phyloP scores from a whole-genome alignment of 2,113 vertebrate species.

The Urocitellus parryii region DNA sequence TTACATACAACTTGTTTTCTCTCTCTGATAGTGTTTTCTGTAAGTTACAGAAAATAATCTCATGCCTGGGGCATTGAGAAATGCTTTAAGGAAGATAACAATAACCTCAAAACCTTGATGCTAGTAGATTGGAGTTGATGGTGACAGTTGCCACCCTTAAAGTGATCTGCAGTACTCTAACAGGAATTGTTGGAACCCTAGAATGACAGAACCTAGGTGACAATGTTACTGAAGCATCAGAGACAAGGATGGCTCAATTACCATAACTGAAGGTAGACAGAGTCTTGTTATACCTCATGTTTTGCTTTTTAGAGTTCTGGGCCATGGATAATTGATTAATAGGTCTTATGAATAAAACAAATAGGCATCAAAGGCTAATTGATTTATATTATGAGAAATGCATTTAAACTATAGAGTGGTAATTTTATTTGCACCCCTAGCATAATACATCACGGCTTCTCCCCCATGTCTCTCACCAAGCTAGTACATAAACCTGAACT shows the following conservation, averaged over 20 bases:
- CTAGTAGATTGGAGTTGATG: not conserved
- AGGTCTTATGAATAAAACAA: not conserved
- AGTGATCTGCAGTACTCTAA: not conserved
- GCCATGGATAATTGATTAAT: not conserved
- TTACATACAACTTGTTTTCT: slow-evolving; percentile 19
- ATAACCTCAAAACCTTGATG: not conserved
- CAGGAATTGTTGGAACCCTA: not conserved
- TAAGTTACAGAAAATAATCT: slow-evolving; percentile 34
- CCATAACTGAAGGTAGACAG: not conserved
- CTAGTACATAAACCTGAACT: not conserved
- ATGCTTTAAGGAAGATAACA: slow-evolving; percentile 1
- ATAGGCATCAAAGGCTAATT: not conserved
- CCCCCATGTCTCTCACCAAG: not conserved
- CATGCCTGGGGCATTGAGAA: slow-evolving; percentile 32
- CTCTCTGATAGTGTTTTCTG: not conserved
- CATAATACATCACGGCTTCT: not conserved
- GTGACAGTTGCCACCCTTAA: not conserved
- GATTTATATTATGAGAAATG: not conserved
- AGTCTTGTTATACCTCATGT: not conserved
- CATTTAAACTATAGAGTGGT: not conserved
- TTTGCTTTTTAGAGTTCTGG: not conserved
- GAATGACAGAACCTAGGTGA: not conserved
- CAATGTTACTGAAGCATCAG: not conserved
- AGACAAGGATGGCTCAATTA: not conserved
- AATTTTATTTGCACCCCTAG: not conserved